Base-by-base conservation (phyloP, 2,888 invertebrate genomes). In the Mechanitis mazaeus region DNA sequence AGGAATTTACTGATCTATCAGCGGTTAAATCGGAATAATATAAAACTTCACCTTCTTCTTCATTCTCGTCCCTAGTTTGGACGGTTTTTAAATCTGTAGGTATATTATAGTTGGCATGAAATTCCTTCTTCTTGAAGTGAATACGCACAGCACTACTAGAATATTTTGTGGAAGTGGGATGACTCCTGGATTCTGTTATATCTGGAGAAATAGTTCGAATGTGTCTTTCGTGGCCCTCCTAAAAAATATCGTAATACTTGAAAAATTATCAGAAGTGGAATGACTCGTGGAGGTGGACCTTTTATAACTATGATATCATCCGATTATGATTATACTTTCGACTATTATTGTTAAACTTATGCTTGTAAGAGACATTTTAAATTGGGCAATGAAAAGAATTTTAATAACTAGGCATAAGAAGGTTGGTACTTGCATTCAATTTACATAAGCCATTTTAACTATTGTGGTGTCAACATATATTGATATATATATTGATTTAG, bases 141-240 rank as follows among this genome's bases (percentile, higher is more conserved):
- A 72, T 64, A 53, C 64, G 68, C 6, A 69, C 64, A 50, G 67
- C 70, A 58, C 58, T 64, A 11, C 60, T 65, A 1, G 66, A 65
- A 47, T 35, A 56, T 38, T 45, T 61, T 33, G 47, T 20, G 28
- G 60, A 59, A 46, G 35, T 56, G 50, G 33, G 58, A 28, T 56
- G 58, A 9, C 47, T 45, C 54, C 57, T 60, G 54, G 56, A 46
- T 20, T 59, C 65, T n/a, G 68, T 71, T 7, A 64, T 20, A 5
- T 73, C 72, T 7, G 87, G 83, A 12, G 78, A 80, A 4, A 87
- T 77, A 20, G 81, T 82, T 20, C 75, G 75, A 58, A 89, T 72
- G 56, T 84, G 85, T 62, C 69, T 71, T 66, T 89, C 89, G 57
- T 84, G 71, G 9, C 66, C 77, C 67, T 87, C 84, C 88, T 89